Percentiles rank a stretch among this genome's conserved stretches.
phyloP scores from a whole-genome alignment of 2,797 vertebrate genomes.

The Malacoctenus gilli region DNA sequence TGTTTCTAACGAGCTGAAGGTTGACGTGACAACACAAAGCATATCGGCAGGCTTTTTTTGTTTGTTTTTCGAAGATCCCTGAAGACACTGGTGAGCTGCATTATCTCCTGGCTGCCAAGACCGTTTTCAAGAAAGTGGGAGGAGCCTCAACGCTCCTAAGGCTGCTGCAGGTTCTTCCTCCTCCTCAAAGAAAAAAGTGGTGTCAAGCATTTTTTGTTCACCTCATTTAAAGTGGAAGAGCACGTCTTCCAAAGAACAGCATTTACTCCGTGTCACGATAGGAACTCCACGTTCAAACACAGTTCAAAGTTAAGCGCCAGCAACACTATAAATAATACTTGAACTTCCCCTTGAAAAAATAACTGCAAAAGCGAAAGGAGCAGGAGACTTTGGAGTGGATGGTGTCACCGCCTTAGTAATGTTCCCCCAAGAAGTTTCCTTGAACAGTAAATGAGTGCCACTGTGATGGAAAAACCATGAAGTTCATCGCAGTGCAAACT shows the following conservation, averaged over 20 bases:
- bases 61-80: too few species aligned
- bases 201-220: conserved; percentile 9
- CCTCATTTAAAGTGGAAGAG: conserved; percentile 5
- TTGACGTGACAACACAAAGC: too few species aligned
- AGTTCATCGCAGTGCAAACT: not conserved
- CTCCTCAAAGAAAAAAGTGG: too few species aligned
- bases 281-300: conserved; percentile 61
- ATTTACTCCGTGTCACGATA: conserved; percentile 12
- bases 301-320: conserved; percentile 61
- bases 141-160: too few species aligned
- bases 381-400: not conserved
- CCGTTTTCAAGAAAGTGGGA: too few species aligned
- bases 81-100: too few species aligned
- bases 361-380: conserved; percentile 4
- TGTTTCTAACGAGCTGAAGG: too few species aligned
- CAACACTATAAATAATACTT: conserved; percentile 56
- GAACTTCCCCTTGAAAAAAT: conserved; percentile 19
- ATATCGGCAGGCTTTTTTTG: too few species aligned
- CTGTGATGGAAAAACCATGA: not conserved
- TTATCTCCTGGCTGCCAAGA: too few species aligned
- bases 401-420: not conserved
- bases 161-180: too few species aligned
- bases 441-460: conserved; percentile 4
- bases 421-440: conserved; percentile 16
- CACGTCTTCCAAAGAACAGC: conserved; percentile 20